Conservation (phyloP, 2,113 vertebrate genomes). For the Proterorhinus semilunaris region DNA sequence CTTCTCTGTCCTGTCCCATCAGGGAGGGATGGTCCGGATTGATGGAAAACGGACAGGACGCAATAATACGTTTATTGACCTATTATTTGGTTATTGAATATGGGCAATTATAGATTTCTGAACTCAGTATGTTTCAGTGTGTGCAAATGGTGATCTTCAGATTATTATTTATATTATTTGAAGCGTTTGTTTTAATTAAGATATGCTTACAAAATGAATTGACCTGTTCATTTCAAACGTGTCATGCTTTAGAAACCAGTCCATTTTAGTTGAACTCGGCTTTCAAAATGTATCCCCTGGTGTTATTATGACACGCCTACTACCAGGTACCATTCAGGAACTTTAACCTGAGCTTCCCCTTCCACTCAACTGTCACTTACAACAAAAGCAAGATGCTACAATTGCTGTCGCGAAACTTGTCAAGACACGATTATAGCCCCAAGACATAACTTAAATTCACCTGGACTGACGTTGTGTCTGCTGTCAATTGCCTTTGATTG, state of each 20-base stretch:
- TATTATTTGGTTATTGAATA: no score
- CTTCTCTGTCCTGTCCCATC: conserved; percentile 3
- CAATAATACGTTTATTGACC: not conserved
- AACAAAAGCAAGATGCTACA: conserved; percentile 23
- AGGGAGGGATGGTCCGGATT: conserved; percentile 50
- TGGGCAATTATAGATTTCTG: no score
- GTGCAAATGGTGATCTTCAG: no score
- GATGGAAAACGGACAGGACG: conserved; percentile 19
- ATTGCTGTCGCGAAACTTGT: conserved; percentile 33
- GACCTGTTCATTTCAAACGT: no score
- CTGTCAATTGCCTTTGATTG: conserved; percentile 24
- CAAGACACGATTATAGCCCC: conserved; percentile 51
- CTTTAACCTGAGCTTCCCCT: conserved; percentile 17
- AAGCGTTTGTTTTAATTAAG: no score
- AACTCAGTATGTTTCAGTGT: no score
- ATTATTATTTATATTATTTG: no score
- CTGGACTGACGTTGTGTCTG: conserved; percentile 28
- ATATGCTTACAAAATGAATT: no score
- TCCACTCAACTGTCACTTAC: conserved; percentile 19
- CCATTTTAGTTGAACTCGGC: no score
- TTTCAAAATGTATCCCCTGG: no score
- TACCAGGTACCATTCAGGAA: not conserved
- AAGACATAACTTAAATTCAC: conserved; percentile 25
- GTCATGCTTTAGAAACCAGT: no score
- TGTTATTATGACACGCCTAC: not conserved